Conservation (phyloP, 2,797 vertebrate genomes). For the Enteromius treurensis region DNA sequence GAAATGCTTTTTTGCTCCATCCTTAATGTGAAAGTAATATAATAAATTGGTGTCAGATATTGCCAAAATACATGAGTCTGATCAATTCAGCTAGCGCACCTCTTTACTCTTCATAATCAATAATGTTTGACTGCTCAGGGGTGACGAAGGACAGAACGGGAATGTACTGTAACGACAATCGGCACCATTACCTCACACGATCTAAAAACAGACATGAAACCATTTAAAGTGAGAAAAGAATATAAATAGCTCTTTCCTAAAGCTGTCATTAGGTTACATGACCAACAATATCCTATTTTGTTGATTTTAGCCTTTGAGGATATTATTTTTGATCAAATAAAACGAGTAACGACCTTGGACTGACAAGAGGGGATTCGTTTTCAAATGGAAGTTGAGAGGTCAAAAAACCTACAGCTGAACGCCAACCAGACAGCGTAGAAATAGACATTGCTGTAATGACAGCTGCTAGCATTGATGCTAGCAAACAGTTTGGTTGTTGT, state of each 20-base stretch:
- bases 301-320: constrained; percentile 10
- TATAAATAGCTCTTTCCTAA: constrained; percentile 32
- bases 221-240: constrained; percentile 10
- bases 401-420: constrained; percentile 28
- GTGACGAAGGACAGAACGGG: not conserved
- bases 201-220: constrained; percentile 23
- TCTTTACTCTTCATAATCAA: constrained; percentile 32
- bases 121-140: constrained; percentile 17
- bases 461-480: not conserved
- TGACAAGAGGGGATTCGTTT: constrained; percentile 22
- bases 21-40: not conserved
- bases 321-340: constrained; percentile 22
- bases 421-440: not conserved
- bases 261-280: constrained; percentile 18
- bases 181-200: constrained; percentile 21
- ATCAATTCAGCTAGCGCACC: constrained; percentile 3
- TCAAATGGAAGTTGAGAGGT: constrained; percentile 25
- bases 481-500: not conserved
- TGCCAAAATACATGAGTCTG: constrained; percentile 1
- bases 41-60: not conserved
- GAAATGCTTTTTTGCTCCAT: not conserved
- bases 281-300: constrained; percentile 8
- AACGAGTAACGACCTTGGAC: constrained; percentile 6
- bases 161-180: constrained; percentile 19
- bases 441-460: not conserved